A percentile compares a stretch with the other conserved stretches of the same genome.
Evolutionary conservation across 2,113 vertebrate species (phyloP).

Genomic region (Trichomycterus rosablanca): DNA sequence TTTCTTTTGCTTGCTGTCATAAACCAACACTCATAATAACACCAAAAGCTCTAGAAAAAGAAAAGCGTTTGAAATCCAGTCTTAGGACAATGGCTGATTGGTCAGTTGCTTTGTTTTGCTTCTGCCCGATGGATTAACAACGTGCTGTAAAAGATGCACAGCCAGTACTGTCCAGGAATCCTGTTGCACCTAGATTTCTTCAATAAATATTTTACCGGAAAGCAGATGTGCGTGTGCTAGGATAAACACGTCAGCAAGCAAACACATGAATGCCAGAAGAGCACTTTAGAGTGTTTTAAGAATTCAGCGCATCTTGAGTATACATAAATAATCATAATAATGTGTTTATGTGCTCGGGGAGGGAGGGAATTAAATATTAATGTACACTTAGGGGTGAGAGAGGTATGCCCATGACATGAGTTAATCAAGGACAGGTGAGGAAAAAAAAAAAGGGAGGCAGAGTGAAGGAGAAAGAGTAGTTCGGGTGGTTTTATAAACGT

Average conservation of each 20-base stretch:
- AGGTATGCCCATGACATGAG: conserved; percentile 56
- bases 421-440: conserved; percentile 60
- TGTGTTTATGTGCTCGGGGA: conserved; percentile 71
- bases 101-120: conserved; percentile 38
- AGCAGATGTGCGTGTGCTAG: conserved; percentile 57
- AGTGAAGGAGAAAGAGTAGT: neutral
- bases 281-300: conserved; percentile 66
- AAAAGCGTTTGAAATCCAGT: conserved; percentile 33
- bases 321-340: conserved; percentile 79
- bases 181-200: conserved; percentile 59
- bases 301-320: conserved; percentile 63
- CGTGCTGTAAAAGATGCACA: conserved; percentile 38
- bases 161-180: conserved; percentile 58
- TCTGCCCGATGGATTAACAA: conserved; percentile 55
- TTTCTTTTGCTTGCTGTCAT: conserved; percentile 51
- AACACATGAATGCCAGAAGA: conserved; percentile 60
- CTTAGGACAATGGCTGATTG: neutral
- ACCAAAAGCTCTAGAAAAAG: conserved; percentile 50
- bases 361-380: conserved; percentile 68
- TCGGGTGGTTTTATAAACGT: too few species aligned
- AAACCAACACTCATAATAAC: conserved; percentile 59
- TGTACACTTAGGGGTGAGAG: conserved; percentile 54
- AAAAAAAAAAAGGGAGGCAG: neutral
- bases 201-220: conserved; percentile 66
- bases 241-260: conserved; percentile 64